These are phyloP conservation scores for Myathropa florea DNA, from an alignment of 2,888 invertebrate species.

Conservation along the genomic window DNA sequence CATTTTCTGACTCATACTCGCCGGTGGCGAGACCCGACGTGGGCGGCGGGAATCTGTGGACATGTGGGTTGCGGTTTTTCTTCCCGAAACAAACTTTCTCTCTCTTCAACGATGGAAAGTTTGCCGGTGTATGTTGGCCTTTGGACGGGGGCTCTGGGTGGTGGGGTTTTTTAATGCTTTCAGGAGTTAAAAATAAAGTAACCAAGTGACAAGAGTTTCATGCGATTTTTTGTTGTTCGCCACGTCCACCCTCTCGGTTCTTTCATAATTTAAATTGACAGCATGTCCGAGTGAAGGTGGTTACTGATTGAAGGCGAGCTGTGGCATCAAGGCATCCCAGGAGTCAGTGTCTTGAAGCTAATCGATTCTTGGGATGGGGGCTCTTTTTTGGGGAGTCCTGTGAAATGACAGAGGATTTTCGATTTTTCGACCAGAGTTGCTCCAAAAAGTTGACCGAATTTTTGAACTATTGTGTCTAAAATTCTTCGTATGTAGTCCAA, in stretches of 20 bases:
- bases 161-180: conserved; percentile 44
- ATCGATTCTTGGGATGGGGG: neutral
- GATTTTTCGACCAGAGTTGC: no score
- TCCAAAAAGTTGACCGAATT: no score
- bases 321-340: neutral
- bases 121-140: neutral
- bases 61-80: conserved; percentile 67
- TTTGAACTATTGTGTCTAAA: no score
- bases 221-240: neutral
- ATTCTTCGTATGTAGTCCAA: no score
- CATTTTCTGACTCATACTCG: conserved; percentile 18
- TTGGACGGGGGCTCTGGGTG: neutral
- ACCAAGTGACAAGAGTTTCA: conserved; percentile 35
- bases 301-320: neutral
- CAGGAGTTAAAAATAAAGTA: conserved; percentile 44
- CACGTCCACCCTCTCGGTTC: neutral
- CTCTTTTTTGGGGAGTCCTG: neutral
- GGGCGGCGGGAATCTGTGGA: conserved; percentile 42
- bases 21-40: neutral
- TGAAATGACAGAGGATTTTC: no score
- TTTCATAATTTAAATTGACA: conserved; percentile 44
- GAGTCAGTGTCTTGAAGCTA: neutral
- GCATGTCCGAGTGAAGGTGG: neutral
- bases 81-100: conserved; percentile 61
- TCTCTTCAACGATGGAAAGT: conserved; percentile 44